phyloP scores from a whole-genome alignment of 1,140 invertebrate species.

The Acyrthosiphon pisum region DNA sequence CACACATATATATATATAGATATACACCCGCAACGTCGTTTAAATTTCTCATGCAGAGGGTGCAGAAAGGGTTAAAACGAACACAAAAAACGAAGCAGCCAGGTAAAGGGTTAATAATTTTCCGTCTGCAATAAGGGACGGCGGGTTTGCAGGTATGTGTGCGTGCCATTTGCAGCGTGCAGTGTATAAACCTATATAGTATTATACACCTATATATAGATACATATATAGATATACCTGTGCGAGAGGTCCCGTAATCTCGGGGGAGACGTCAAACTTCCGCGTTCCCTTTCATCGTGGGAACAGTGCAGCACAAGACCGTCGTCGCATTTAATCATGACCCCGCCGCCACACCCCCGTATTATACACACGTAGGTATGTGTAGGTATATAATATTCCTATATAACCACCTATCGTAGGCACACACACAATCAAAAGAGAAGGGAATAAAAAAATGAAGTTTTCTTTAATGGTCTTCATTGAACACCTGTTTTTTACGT shows the following conservation, averaged over 20 bases:
- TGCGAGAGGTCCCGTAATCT: conserved; percentile 47
- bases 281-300: conserved; percentile 57
- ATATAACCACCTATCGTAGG: background rate
- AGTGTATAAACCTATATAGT: background rate
- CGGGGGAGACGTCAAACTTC: conserved; percentile 55
- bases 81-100: conserved; percentile 27
- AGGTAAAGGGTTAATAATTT: conserved; percentile 57
- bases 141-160: conserved; percentile 39
- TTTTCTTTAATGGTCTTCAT: conserved; percentile 30
- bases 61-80: conserved; percentile 49
- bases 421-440: background rate
- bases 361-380: background rate
- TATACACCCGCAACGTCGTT: conserved; percentile 30
- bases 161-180: conserved; percentile 46
- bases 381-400: background rate
- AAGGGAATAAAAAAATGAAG: background rate
- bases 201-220: background rate
- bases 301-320: conserved; percentile 15
- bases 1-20: background rate
- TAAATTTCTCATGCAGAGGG: conserved; percentile 38
- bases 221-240: background rate
- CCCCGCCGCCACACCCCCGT: conserved; percentile 51
- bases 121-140: conserved; percentile 49
- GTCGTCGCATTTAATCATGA: conserved; percentile 52
- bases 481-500: conserved; percentile 55